These are phyloP conservation scores for Eurytoma adleriae DNA, from an alignment of 2,888 invertebrate genomes.

Conservation along the genomic window DNA sequence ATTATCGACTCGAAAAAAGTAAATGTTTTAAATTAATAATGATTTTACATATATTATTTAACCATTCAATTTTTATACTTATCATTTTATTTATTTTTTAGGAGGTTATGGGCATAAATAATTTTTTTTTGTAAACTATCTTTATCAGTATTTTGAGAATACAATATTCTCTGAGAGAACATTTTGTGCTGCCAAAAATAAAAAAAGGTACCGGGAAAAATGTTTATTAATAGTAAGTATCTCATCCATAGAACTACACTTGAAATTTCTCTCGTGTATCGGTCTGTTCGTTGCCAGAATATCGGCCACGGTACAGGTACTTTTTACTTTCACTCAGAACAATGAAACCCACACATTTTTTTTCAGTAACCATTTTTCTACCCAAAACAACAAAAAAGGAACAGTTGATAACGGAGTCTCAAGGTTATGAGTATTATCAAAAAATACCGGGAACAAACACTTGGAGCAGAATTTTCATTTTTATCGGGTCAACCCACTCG, in stretches of 20 bases:
- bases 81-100: no score
- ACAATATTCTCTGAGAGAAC: background rate
- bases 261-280: slow-evolving; percentile 8
- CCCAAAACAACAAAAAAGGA: background rate
- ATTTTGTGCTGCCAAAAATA: slow-evolving; percentile 3
- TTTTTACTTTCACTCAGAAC: background rate
- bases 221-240: slow-evolving; percentile 13
- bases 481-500: no score
- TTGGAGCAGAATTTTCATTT: no score
- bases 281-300: background rate
- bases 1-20: no score
- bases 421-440: no score
- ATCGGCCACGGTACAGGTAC: background rate
- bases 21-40: no score
- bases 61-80: no score
- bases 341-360: background rate
- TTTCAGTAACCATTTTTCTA: background rate
- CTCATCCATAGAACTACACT: background rate
- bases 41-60: no score
- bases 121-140: background rate
- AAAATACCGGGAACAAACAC: no score
- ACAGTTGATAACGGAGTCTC: background rate
- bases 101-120: no score
- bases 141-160: no score
- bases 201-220: slow-evolving; percentile 11